Conservation (phyloP, 2,888 invertebrate species). For the Tenthredo scrophulariae region DNA sequence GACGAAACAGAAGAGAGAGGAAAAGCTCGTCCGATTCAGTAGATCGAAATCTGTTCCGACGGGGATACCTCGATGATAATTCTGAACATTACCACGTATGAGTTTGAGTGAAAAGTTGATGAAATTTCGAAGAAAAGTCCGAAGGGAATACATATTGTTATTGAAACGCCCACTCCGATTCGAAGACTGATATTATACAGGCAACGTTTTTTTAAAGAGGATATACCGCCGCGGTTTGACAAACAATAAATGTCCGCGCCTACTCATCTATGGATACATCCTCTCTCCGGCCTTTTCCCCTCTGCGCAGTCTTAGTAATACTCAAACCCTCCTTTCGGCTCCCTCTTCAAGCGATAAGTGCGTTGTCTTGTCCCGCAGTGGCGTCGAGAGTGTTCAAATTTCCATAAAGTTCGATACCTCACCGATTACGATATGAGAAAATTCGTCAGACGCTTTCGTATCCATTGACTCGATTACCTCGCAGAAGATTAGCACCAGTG, state of each 20-base stretch:
- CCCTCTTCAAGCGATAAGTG: constrained; percentile 66
- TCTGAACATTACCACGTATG: neutral
- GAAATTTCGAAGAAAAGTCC: neutral
- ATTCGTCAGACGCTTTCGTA: constrained; percentile 17
- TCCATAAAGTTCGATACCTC: constrained; percentile 49
- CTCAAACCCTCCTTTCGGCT: constrained; percentile 27
- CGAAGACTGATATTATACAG: neutral
- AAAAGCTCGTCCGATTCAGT: neutral
- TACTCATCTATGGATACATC: constrained; percentile 49
- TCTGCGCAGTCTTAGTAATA: neutral
- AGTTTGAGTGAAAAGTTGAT: neutral
- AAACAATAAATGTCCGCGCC: constrained; percentile 52
- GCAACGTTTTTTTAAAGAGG: constrained; percentile 23
- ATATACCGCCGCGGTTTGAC: constrained; percentile 28
- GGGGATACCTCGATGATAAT: neutral
- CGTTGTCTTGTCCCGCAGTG: constrained; percentile 72
- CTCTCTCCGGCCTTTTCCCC: constrained; percentile 31
- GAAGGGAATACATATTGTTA: neutral
- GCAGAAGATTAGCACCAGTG: neutral
- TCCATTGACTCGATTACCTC: neutral
- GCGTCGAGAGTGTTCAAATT: constrained; percentile 57
- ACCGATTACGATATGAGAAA: constrained; percentile 3
- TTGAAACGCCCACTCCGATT: constrained; percentile 9
- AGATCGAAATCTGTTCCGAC: neutral
- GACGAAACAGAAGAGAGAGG: neutral